A percentile compares a stretch with the other conserved stretches of the same genome.
phyloP scores from a whole-genome alignment of 2,797 vertebrate genomes.

The Artibeus jamaicensis region DNA sequence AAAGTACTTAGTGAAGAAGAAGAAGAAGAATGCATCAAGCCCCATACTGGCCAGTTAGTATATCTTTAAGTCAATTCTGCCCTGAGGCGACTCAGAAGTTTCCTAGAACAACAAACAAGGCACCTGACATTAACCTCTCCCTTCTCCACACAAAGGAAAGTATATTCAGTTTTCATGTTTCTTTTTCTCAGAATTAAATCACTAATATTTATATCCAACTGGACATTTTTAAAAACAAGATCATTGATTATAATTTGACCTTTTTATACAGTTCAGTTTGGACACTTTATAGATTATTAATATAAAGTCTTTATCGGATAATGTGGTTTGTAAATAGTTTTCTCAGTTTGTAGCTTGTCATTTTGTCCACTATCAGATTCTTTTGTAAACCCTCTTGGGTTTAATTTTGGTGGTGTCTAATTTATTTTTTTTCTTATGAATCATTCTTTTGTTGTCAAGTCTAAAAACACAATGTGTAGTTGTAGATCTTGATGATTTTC shows the following conservation, averaged over 20 bases:
- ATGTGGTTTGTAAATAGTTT: background rate
- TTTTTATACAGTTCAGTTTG: background rate
- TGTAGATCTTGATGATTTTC: background rate
- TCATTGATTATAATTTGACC: background rate
- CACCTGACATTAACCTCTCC: background rate
- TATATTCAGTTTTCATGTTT: background rate
- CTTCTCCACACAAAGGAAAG: background rate
- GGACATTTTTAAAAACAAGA: background rate
- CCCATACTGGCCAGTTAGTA: background rate
- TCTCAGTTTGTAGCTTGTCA: no score
- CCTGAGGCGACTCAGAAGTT: background rate
- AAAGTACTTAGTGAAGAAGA: background rate
- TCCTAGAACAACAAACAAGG: background rate
- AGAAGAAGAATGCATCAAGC: background rate
- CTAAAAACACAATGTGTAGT: background rate
- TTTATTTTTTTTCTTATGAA: background rate
- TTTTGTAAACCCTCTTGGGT: background rate
- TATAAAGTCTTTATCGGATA: background rate
- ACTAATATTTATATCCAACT: background rate
- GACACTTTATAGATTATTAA: background rate
- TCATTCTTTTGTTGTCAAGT: background rate
- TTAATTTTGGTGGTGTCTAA: background rate
- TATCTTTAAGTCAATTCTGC: background rate
- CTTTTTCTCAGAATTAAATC: background rate
- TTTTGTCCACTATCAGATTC: background rate